These are phyloP conservation scores for Plusia festucae DNA, from an alignment of 2,888 invertebrate genomes.

Conservation along the genomic window DNA sequence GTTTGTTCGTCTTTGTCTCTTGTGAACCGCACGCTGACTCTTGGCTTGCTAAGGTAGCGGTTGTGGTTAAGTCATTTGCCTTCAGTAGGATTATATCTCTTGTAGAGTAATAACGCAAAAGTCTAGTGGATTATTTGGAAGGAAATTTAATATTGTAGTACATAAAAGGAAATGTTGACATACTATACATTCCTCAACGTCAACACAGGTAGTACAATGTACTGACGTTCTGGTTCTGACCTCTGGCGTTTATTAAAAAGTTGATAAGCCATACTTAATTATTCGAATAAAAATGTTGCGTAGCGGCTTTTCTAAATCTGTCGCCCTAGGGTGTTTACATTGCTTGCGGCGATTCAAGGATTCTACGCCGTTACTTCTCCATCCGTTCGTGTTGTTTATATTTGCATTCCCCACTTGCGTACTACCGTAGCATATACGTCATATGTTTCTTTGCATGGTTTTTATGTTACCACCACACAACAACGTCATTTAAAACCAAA, in stretches of 20 bases:
- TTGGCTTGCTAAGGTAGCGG: background rate
- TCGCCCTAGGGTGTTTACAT: background rate
- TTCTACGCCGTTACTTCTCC: background rate
- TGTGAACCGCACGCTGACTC: background rate
- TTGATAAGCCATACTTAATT: no score
- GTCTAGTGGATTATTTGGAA: no score
- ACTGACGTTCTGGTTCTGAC: no score
- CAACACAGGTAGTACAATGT: no score
- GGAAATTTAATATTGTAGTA: no score
- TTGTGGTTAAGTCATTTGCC: no score
- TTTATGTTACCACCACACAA: constrained; percentile 1
- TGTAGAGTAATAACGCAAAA: no score
- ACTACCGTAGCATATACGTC: background rate
- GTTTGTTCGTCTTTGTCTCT: background rate
- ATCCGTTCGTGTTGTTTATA: background rate
- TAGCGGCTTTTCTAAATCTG: background rate
- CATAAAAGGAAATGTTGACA: no score
- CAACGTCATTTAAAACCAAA: background rate
- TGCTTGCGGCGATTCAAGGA: background rate
- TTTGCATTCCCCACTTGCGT: constrained; percentile 1
- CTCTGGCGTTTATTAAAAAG: no score
- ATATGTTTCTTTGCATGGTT: constrained; percentile 4
- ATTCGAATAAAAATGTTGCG: no score
- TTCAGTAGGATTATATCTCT: no score
- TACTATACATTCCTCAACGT: no score